Conservation (phyloP, 1,140 invertebrate species). For the Drosophila prosaltans region DNA sequence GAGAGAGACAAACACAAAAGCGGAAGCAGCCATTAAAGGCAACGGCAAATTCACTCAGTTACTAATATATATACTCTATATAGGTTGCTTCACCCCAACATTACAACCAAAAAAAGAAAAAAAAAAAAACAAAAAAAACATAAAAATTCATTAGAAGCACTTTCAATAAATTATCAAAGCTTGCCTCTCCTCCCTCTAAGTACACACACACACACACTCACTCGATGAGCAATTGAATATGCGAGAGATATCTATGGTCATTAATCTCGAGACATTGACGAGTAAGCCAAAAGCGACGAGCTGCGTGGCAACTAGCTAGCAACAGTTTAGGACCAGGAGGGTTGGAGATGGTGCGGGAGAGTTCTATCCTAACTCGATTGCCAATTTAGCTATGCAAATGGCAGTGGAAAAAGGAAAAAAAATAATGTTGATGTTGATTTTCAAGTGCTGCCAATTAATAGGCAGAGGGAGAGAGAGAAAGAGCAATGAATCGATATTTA, state of each 20-base stretch:
- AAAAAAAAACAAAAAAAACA: constrained; percentile 19
- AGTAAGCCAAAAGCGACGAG: not conserved
- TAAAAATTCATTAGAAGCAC: constrained; percentile 68
- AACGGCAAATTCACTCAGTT: constrained; percentile 7
- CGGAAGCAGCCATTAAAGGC: constrained; percentile 62
- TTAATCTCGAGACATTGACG: constrained; percentile 57
- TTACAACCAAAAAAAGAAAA: not conserved
- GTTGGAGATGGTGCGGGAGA: constrained; percentile 3
- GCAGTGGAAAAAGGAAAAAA: not conserved
- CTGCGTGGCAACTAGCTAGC: not conserved
- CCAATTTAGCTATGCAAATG: constrained; percentile 78
- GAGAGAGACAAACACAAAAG: constrained; percentile 26
- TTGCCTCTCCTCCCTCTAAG: constrained; percentile 16
- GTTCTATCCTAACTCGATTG: constrained; percentile 24
- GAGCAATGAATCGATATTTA: constrained; percentile 74
- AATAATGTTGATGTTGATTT: constrained; percentile 50
- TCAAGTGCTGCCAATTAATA: constrained; percentile 75
- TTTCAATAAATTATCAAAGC: constrained; percentile 78
- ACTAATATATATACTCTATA: not conserved
- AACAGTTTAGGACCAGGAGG: no score
- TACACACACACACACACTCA: constrained; percentile 18
- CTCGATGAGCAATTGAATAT: constrained; percentile 67
- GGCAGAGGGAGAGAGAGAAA: constrained; percentile 23
- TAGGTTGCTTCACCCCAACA: not conserved
- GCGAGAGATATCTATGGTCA: constrained; percentile 69